Conservation (phyloP, 2,113 vertebrate genomes). For the Electrona antarctica region DNA sequence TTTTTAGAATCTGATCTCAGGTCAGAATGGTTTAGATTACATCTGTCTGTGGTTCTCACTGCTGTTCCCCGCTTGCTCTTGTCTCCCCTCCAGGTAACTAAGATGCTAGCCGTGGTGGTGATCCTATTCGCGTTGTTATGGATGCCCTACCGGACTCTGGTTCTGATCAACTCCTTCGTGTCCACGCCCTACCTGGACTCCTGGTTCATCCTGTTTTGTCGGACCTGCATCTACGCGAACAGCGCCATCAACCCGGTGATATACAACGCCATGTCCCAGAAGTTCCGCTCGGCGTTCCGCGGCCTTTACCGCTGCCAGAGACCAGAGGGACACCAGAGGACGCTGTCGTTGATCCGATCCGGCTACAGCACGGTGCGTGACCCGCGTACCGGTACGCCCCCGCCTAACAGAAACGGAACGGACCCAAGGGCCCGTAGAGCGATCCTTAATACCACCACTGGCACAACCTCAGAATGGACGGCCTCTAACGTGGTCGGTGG, state of each 20-base stretch:
- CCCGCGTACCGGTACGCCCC: not conserved
- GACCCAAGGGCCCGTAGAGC: conserved; percentile 32
- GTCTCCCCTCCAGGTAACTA: conserved; percentile 74
- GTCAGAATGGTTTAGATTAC: no score
- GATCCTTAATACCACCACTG: not conserved
- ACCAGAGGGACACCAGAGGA: conserved; percentile 45
- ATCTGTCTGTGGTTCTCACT: not conserved
- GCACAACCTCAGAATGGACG: conserved; percentile 22
- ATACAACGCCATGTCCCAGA: conserved; percentile 85
- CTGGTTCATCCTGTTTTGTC: conserved; percentile 84
- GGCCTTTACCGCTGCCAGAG: conserved; percentile 75
- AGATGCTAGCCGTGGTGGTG: conserved; percentile 83
- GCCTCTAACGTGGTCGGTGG: conserved; percentile 30
- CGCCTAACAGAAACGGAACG: conserved; percentile 36
- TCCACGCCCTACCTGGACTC: conserved; percentile 76
- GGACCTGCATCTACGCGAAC: conserved; percentile 81
- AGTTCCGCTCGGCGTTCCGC: conserved; percentile 79
- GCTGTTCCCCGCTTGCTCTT: not conserved
- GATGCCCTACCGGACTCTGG: conserved; percentile 83
- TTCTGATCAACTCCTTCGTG: conserved; percentile 82
- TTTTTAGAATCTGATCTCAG: no score
- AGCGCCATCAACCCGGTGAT: conserved; percentile 83
- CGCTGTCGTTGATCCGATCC: conserved; percentile 51
- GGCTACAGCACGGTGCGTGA: conserved; percentile 59
- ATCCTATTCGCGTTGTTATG: conserved; percentile 81